Evolutionary conservation across 1,140 invertebrate species (phyloP), one percentile per base, ranked within the genome.

Genomic region (Leptinotarsa undecemlineata): DNA sequence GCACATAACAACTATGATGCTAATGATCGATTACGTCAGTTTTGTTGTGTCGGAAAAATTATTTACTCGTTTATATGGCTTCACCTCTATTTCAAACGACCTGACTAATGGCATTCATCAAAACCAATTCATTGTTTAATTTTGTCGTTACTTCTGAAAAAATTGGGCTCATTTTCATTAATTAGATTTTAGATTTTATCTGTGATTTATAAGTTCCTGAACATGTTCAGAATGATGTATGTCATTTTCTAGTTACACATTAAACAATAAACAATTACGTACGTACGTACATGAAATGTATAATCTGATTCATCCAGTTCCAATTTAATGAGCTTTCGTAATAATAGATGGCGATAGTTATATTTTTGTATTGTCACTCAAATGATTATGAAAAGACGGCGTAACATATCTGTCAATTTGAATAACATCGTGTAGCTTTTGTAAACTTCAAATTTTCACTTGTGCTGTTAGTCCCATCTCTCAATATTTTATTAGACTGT

Each of bases 171-270:
- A 57, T 57, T 6, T 0, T 57, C 17, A 57, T 57, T 57, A 57
- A 57, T n/a, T 57, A 57, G 51, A 17, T 15, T 57, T 57, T 57
- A 57, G 51, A 17, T 15, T 57, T 57, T 57, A 57, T 19, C 15
- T 17, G 51, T 57, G 51, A 57, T 57, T 57, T 57, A 57, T 57
- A 57, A 57, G n/a, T 57, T 57, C n/a, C 51, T 19, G n/a, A 57
- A 57, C 51, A 57, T 1, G n/a, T 57, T n/a, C 15, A n/a, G 15
- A 57, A 19, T 57, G 14, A 57, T n/a, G 51, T 57, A 1, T 57
- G 1, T 19, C n/a, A 57, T 57, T 57, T 57, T 57, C 4, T 57
- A 57, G 51, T 57, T 42, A 42, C 33, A 11, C 33, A 42, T 42
- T 42, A 42, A 42, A 42, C 33, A 42, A 42, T 42, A 3, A 42